Evolutionary conservation across 2,888 invertebrate genomes (phyloP), one percentile per base, ranked within the genome.

Genomic region (Argyresthia albistria): DNA sequence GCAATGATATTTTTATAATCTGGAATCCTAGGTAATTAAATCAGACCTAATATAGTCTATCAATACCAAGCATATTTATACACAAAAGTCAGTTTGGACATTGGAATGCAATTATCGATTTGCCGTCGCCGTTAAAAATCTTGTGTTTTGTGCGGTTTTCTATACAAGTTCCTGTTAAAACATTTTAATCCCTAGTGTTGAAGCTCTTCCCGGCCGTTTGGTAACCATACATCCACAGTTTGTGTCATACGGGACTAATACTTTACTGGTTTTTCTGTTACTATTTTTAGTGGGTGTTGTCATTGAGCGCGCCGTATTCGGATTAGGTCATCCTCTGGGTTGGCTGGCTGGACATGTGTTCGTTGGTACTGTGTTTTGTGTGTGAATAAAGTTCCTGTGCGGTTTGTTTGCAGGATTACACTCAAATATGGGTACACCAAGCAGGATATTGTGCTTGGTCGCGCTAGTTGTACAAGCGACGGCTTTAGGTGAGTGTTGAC

Each of bases 281-380:
- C 90, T 91, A 73, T 91, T 90, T 84, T 89, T 87, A 80, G 88
- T 90, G 75, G 89, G 86, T 88, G 88, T 88, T 88, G 88, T 88
- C 88, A 87, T 82, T 75, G 70, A 69, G 64, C 68, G 70, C 76
- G 80, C 77, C 77, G 65, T 73, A 78, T 70, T 80, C 74, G 79
- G 82, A 84, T 87, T 86, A 86, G 86, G 82, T 87, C 86, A 87
- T 86, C 84, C 25, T 25, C 6, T 25, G 67, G 14, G 76, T 78
- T 80, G 66, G 61, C 73, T 76, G 76, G 74, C 73, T 76, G 76
- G 74, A 80, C 86, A 83, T 82, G 82, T 83, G 84, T 84, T 73
- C 77, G 76, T 76, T 74, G 69, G 70, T 76, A 76, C 75, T 73
- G 77, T 80, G 76, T 70, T 73, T 68, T 61, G 60, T 57, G 66